Evolutionary conservation across 2,888 invertebrate species (phyloP).

Genomic region (Hymenopus coronatus): DNA sequence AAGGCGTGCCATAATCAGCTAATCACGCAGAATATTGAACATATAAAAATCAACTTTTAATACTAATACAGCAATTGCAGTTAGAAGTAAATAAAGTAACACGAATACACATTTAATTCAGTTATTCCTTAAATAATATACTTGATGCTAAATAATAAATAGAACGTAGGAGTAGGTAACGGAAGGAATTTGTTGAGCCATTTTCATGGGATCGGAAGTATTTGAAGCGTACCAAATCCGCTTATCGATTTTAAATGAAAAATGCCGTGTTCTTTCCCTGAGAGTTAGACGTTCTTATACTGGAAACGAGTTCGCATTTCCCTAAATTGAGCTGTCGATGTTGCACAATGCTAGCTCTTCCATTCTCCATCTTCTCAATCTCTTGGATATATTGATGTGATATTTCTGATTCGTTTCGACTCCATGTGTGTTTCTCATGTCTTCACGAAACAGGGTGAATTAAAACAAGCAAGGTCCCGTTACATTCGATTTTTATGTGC

Average conservation of each 20-base stretch:
- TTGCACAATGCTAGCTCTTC: not conserved
- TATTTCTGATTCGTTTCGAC: not conserved
- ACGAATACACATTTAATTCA: no score
- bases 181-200: not conserved
- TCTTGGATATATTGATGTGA: not conserved
- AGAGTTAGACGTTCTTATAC: constrained; percentile 12
- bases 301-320: constrained; percentile 16
- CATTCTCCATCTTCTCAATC: not conserved
- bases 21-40: no score
- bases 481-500: no score
- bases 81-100: no score
- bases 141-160: no score
- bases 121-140: no score
- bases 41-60: no score
- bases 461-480: no score
- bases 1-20: no score
- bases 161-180: no score
- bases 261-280: not conserved
- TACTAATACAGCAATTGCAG: no score
- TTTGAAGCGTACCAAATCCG: not conserved
- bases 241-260: not conserved
- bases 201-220: not conserved
- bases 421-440: not conserved
- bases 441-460: not conserved
- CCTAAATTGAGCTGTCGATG: not conserved